Conservation (phyloP, 2,888 invertebrate genomes). For the Silvanus unidentatus region DNA sequence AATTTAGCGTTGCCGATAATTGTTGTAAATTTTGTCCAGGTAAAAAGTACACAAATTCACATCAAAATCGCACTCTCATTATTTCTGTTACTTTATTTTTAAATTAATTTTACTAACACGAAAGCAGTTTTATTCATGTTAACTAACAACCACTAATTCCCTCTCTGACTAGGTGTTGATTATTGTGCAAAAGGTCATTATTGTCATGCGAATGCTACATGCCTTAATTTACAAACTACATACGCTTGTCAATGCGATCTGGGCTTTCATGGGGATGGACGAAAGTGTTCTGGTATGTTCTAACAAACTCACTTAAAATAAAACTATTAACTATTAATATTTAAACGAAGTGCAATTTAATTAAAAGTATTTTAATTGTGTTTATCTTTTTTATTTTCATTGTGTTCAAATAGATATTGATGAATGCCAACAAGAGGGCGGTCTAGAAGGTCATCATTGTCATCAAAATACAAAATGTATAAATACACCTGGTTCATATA, state of each 20-base stretch:
- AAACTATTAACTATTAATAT: constrained; percentile 1
- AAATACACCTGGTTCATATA: constrained; percentile 75
- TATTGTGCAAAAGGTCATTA: constrained; percentile 84
- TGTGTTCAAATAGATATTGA: constrained; percentile 63
- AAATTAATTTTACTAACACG: not conserved
- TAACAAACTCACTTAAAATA: constrained; percentile 5
- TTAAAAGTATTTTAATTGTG: too few species aligned
- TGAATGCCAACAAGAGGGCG: constrained; percentile 75
- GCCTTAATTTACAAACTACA: constrained; percentile 85
- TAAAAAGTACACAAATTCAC: too few species aligned
- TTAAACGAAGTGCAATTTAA: too few species aligned
- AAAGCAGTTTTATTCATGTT: too few species aligned
- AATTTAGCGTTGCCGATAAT: constrained; percentile 76
- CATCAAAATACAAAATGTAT: constrained; percentile 77
- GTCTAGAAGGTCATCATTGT: constrained; percentile 77
- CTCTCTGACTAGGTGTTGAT: constrained; percentile 70
- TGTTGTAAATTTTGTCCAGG: constrained; percentile 90
- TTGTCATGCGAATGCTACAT: constrained; percentile 86
- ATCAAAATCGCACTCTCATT: too few species aligned
- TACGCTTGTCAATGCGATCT: constrained; percentile 86
- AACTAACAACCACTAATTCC: too few species aligned
- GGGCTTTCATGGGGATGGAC: constrained; percentile 85
- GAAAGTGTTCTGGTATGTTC: constrained; percentile 64
- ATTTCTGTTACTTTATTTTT: too few species aligned
- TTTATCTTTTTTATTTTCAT: not conserved